Evolutionary conservation across 2,888 invertebrate species (phyloP).

Genomic region (Anthrax anthrax): DNA sequence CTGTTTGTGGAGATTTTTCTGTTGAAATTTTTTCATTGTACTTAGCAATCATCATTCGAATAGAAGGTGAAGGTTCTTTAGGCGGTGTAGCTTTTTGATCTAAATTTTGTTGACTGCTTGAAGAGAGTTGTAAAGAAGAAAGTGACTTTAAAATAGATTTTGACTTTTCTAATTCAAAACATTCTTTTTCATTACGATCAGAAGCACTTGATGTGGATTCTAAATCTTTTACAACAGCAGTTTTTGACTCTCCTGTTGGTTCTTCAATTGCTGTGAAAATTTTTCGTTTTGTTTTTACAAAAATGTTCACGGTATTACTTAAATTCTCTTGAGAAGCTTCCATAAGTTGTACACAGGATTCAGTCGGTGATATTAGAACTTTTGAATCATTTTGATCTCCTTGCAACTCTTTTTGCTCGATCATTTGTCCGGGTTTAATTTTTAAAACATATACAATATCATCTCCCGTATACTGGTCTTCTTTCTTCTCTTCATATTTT

Average conservation of each 20-base stretch:
- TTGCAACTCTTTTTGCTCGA: constrained; percentile 19
- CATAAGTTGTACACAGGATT: constrained; percentile 16
- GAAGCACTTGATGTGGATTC: constrained; percentile 13
- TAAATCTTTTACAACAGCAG: constrained; percentile 9
- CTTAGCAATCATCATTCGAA: constrained; percentile 53
- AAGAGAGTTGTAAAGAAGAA: constrained; percentile 47
- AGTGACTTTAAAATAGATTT: constrained; percentile 16
- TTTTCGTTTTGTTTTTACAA: constrained; percentile 67
- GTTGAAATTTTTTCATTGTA: constrained; percentile 30
- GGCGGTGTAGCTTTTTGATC: constrained; percentile 26
- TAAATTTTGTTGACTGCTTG: constrained; percentile 39
- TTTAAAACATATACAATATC: constrained; percentile 31
- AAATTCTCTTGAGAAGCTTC: constrained; percentile 14
- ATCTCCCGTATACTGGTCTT: constrained; percentile 20
- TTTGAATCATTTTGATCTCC: constrained; percentile 6
- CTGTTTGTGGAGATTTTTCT: constrained; percentile 37
- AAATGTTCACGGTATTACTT: constrained; percentile 41
- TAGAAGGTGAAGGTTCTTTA: constrained; percentile 55
- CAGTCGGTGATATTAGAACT: constrained; percentile 16
- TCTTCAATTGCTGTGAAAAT: constrained; percentile 56
- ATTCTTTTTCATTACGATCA: constrained; percentile 10
- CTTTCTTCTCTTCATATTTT: constrained; percentile 22
- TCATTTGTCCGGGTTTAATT: constrained; percentile 28
- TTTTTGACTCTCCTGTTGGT: constrained; percentile 11
- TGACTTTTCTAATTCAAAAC: constrained; percentile 6